Evolutionary conservation across 2,797 vertebrate genomes (phyloP).

Genomic region (Falco biarmicus): DNA sequence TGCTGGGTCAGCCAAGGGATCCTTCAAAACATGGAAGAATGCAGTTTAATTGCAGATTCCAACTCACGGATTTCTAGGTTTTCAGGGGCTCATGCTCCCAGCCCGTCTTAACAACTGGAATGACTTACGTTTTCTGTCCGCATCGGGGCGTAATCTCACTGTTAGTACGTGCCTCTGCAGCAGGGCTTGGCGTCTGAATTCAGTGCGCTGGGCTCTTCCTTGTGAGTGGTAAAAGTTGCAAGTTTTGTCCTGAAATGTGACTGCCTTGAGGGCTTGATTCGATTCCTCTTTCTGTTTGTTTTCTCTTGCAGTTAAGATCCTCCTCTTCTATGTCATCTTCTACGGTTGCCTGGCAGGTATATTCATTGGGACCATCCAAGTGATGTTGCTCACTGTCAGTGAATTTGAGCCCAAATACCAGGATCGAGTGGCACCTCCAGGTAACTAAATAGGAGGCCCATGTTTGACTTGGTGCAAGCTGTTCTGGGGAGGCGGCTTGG

Average conservation of each 20-base stretch:
- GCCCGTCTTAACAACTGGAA: not conserved
- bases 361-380: conserved; percentile 98
- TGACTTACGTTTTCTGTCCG: not conserved
- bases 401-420: conserved; percentile 94
- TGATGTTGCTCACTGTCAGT: conserved; percentile 92
- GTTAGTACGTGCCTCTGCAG: not conserved
- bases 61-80: not conserved
- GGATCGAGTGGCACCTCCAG: conserved; percentile 98
- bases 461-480: not conserved
- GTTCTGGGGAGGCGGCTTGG: conserved; percentile 38
- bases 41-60: not conserved
- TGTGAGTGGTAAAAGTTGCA: not conserved
- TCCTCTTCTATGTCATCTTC: conserved; percentile 95
- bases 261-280: not conserved
- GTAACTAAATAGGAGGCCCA: conserved; percentile 70
- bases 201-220: not conserved
- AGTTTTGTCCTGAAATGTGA: not conserved
- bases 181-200: not conserved
- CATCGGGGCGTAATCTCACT: not conserved
- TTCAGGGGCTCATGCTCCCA: not conserved
- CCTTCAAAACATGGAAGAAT: not conserved
- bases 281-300: conserved; percentile 38
- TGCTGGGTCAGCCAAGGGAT: not conserved
- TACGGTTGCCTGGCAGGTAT: conserved; percentile 98
- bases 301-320: conserved; percentile 90